These are phyloP conservation scores for Aleiodes leptofemur DNA, from an alignment of 2,888 invertebrate genomes.

Conservation along the genomic window DNA sequence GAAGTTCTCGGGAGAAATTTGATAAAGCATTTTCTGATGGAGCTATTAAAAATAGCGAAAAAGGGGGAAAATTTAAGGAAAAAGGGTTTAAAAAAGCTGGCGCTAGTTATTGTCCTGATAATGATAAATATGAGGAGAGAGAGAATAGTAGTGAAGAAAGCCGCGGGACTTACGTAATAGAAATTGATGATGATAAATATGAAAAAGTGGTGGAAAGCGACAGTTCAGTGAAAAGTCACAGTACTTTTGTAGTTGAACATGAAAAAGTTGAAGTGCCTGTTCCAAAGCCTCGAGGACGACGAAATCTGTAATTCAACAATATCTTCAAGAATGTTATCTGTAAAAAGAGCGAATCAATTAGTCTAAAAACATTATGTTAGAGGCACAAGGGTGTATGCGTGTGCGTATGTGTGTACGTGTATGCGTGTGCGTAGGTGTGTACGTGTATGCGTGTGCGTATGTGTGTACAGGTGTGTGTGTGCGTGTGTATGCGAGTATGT, in stretches of 20 bases:
- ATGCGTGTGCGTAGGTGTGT: too few species aligned
- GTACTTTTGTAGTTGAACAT: constrained; percentile 63
- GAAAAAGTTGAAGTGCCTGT: constrained; percentile 52
- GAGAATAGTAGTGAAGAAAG: constrained; percentile 53
- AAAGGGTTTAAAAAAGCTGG: constrained; percentile 8
- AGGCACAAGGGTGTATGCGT: too few species aligned
- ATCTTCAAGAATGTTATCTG: too few species aligned
- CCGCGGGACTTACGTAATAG: constrained; percentile 62
- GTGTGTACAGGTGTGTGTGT: too few species aligned
- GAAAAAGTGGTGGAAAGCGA: constrained; percentile 37
- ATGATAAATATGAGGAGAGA: constrained; percentile 7
- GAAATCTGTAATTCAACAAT: too few species aligned
- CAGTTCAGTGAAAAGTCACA: constrained; percentile 59
- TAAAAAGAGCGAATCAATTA: too few species aligned
- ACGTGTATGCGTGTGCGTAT: too few species aligned
- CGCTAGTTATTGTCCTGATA: not conserved
- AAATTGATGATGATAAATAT: constrained; percentile 42
- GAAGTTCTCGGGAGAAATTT: constrained; percentile 37
- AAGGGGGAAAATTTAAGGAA: too few species aligned
- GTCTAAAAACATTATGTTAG: too few species aligned
- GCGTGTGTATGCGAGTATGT: too few species aligned
- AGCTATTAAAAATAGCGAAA: not conserved
- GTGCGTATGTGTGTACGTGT: too few species aligned
- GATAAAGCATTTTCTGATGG: constrained; percentile 19
- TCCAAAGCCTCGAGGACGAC: constrained; percentile 52